These are phyloP conservation scores for zebrafish (Danio rerio) DNA, from an alignment of 2,113 vertebrate genomes.

Conservation along the genomic window DNA sequence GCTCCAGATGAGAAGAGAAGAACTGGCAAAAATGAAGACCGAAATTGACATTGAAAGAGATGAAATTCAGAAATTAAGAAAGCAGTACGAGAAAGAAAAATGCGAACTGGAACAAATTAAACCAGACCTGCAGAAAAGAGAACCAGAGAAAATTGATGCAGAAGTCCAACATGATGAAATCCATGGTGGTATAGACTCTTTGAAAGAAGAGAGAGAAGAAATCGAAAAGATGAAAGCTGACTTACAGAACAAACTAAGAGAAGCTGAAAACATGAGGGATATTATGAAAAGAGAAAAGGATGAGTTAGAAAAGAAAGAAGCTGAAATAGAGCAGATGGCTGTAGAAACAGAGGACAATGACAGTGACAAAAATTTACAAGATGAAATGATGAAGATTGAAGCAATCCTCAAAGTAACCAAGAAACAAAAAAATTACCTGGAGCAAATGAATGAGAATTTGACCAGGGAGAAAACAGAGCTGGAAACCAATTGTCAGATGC, in stretches of 20 bases:
- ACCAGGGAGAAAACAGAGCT: conserved; percentile 50
- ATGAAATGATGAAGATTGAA: conserved; percentile 13
- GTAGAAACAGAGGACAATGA: not conserved
- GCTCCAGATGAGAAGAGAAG: not conserved
- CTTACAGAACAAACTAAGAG: not conserved
- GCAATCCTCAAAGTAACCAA: conserved; percentile 28
- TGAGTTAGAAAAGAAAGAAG: not conserved
- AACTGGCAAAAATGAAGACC: conserved; percentile 5
- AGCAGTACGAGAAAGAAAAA: conserved; percentile 16
- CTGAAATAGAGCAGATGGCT: not conserved
- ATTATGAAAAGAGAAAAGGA: not conserved
- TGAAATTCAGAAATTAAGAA: conserved; percentile 10
- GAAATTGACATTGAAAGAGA: conserved; percentile 16
- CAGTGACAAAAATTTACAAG: conserved; percentile 1
- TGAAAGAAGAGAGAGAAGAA: conserved; percentile 16
- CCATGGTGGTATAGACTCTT: not conserved
- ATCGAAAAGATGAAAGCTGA: conserved; percentile 22
- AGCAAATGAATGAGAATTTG: conserved; percentile 32
- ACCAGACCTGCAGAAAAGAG: not conserved
- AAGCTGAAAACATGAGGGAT: conserved; percentile 6
- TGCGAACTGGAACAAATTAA: conserved; percentile 14
- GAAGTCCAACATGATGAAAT: conserved; percentile 13
- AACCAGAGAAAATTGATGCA: conserved; percentile 11
- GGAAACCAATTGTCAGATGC: conserved; percentile 30
- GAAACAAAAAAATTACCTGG: not conserved